Conservation (phyloP, 2,888 invertebrate species). For the Ennomos fuscantarius region DNA sequence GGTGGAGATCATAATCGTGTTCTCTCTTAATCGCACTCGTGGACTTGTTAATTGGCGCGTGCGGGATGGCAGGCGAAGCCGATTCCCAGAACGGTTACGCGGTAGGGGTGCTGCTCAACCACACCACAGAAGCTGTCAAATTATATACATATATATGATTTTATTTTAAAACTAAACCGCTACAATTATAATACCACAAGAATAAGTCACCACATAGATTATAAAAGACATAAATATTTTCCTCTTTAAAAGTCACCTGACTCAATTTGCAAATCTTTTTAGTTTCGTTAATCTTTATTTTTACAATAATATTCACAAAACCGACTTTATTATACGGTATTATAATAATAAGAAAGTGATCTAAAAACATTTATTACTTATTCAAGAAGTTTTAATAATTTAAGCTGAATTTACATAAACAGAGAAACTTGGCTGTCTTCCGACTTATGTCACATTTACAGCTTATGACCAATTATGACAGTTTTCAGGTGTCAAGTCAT, state of each 20-base stretch:
- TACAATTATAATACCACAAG: constrained; percentile 20
- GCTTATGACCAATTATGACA: constrained; percentile 42
- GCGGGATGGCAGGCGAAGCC: too few relatives aligned
- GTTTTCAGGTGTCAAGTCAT: constrained; percentile 21
- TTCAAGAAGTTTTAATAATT: constrained; percentile 25
- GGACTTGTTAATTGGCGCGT: too few relatives aligned
- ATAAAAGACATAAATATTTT: too few relatives aligned
- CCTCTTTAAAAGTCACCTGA: constrained; percentile 1
- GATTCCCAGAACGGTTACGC: too few relatives aligned
- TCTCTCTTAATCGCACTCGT: too few relatives aligned
- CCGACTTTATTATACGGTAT: constrained; percentile 15
- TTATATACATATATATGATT: too few relatives aligned
- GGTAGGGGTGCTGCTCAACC: too few relatives aligned
- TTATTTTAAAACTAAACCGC: too few relatives aligned
- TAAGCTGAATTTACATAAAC: constrained; percentile 38
- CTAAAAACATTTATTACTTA: constrained; percentile 30
- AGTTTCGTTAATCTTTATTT: constrained; percentile 23
- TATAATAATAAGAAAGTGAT: constrained; percentile 30
- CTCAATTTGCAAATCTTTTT: constrained; percentile 15
- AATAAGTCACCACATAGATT: too few relatives aligned
- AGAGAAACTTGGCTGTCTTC: constrained; percentile 23
- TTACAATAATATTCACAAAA: constrained; percentile 18
- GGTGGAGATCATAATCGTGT: too few relatives aligned
- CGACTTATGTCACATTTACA: constrained; percentile 40
- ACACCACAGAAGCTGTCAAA: too few relatives aligned